Evolutionary conservation across 2,888 invertebrate species (phyloP).

Genomic region (Agrochola circellaris): DNA sequence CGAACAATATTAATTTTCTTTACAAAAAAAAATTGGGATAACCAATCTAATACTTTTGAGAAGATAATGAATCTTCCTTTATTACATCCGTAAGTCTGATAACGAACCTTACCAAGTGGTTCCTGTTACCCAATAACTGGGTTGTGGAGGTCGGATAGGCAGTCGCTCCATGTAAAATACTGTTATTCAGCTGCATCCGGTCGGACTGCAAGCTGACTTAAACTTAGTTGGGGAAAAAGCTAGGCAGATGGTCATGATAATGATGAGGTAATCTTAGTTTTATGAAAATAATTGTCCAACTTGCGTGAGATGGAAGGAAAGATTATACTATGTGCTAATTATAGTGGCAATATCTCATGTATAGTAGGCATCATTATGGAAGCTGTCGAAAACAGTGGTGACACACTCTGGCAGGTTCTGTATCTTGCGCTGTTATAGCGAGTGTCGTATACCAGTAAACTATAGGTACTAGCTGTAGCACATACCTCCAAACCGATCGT

Average conservation of each 20-base stretch:
- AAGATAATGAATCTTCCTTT: too few relatives aligned
- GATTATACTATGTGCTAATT: too few relatives aligned
- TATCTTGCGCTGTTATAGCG: slow-evolving; percentile 64
- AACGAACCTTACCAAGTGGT: neutral
- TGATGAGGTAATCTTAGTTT: too few relatives aligned
- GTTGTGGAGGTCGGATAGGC: neutral
- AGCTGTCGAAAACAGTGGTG: neutral
- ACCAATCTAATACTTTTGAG: neutral
- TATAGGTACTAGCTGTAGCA: neutral
- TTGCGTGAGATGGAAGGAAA: neutral
- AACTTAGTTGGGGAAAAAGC: too few relatives aligned
- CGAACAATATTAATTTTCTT: too few relatives aligned
- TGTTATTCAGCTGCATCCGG: neutral
- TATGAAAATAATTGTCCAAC: neutral
- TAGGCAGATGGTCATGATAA: too few relatives aligned
- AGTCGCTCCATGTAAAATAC: neutral
- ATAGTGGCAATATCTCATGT: too few relatives aligned
- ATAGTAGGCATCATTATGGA: neutral
- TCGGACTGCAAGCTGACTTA: too few relatives aligned
- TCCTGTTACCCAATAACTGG: neutral
- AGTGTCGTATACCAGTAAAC: slow-evolving; percentile 56
- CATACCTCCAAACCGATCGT: slow-evolving; percentile 71
- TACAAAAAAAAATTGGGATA: too few relatives aligned
- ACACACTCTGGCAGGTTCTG: neutral
- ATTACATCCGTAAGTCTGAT: too few relatives aligned